Evolutionary conservation across 1,140 invertebrate genomes (phyloP).

Genomic region (Bombus fervidus): DNA sequence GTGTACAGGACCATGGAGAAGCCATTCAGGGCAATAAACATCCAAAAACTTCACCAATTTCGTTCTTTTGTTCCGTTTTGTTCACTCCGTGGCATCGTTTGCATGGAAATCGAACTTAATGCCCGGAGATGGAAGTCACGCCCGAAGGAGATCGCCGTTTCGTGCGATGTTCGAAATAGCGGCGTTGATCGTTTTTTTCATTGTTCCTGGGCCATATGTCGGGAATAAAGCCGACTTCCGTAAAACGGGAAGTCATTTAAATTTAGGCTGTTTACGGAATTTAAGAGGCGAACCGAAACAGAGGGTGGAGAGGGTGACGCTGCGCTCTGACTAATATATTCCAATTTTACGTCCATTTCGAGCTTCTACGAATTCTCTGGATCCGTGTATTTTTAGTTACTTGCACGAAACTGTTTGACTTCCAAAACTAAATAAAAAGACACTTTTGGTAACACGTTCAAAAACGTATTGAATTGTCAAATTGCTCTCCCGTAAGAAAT

Average conservation of each 20-base stretch:
- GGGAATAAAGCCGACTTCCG: conserved; percentile 64
- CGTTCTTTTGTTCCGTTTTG: background rate
- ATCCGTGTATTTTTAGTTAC: conserved; percentile 17
- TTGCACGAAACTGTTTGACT: background rate
- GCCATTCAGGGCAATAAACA: background rate
- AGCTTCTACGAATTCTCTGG: background rate
- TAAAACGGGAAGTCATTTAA: conserved; percentile 70
- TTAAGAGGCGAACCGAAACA: conserved; percentile 30
- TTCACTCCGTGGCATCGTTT: conserved; percentile 4
- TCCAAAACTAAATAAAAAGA: background rate
- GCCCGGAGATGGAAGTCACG: conserved; percentile 8
- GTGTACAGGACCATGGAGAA: background rate
- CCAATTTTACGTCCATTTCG: conserved; percentile 10
- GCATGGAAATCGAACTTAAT: conserved; percentile 31
- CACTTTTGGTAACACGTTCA: background rate
- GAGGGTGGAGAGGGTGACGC: background rate
- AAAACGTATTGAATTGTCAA: no score
- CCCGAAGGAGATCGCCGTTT: background rate
- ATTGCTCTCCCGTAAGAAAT: no score
- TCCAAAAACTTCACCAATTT: background rate
- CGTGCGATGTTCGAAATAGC: conserved; percentile 27
- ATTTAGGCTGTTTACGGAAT: conserved; percentile 59
- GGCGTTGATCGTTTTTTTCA: conserved; percentile 40
- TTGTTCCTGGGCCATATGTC: conserved; percentile 62
- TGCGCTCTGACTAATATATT: conserved; percentile 18